Evolutionary conservation across 2,888 invertebrate species (phyloP), one percentile per base, ranked within the genome.

Genomic region (Ferdinandea cuprea): DNA sequence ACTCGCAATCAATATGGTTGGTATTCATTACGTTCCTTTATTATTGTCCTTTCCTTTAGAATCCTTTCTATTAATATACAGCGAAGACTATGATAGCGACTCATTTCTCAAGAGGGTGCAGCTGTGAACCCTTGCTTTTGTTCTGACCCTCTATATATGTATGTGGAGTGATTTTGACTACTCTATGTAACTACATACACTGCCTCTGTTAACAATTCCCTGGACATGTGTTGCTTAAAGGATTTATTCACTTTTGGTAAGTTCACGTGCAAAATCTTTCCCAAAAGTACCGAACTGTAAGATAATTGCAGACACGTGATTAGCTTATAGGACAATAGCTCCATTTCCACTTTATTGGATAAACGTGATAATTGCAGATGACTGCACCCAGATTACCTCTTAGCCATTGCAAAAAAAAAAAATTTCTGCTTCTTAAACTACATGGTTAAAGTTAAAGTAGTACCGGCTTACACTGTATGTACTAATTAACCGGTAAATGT

Each of bases 291-390:
- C 30, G 32, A 58, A 56, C 65, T 66, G 21, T 37, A 15, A 40
- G 74, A 56, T 74, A 74, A 65, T 66, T 74, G 58, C 42, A 40
- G 56, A 32, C 32, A 74, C 65, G 56, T 74, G 74, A 65, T 48
- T 58, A 37, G 40, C 48, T 42, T 40, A 35, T 19, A 40, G 17
- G 19, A 15, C 15, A 28, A 37, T 50, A 3, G 37, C 1, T 25
- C 50, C n/a, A 3, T 11, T 17, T 48, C 40, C 32, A 50, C 40
- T 58, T 74, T 58, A 50, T 58, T 56, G n/a, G 32, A 6, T 21
- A 37, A 48, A 58, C 65, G 65, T 66, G 48, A 58, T 74, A 66
- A 58, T 42, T 58, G 50, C 50, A 58, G 28, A 44, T 30, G 48
- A 50, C 56, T 71, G 71, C 50, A 59, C 59, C 30, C 21, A 17